Base-by-base conservation (phyloP, 2,888 invertebrate genomes). In the Cheilosia variabilis region DNA sequence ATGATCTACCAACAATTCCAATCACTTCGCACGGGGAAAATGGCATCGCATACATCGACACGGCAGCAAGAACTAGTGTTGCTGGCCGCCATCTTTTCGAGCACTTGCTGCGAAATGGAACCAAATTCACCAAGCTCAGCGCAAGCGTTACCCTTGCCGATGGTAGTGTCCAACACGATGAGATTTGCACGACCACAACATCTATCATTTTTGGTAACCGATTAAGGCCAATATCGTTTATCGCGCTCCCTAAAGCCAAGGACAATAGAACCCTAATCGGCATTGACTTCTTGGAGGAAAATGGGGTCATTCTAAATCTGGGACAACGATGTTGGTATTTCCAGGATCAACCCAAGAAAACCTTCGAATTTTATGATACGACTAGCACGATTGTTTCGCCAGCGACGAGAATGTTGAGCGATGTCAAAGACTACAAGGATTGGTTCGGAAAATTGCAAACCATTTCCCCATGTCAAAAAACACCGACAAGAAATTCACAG, bases 41-140 rank as follows among this genome's bases (percentile, higher is more conserved):
- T 2, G 47, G 50, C 2, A 58, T 69, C 1, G 86, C 79, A 0
- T 87, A 81, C 47, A 76, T 87, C n/a, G 79, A 87, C 24, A 72
- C 81, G 0, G 86, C 80, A 50, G 80, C 87, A 1, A 58, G 79
- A 6, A 88, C 87, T 2, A 87, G 88, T 22, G 77, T 87, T 13
- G 87, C 87, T 22, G 68, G 87, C 0, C 45, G 72, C 6, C 73
- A 78, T 24, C 31, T 88, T 9, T 84, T 81, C 10, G 73, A 71
- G 1, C 77, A 86, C 1, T 71, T 87, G 60, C n/a, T 58, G 3
- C 57, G 69, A 3, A 57, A 58, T 9, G 34, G 57, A 13, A 69
- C 69, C 2, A 69, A 19, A 7, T 4, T 72, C 63, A 9, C 66
- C 31, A 10, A 75, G 60, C 7, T 57, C 45, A 9, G 43, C 52